These are phyloP conservation scores for Gallinago media DNA, from an alignment of 2,113 vertebrate species.

Conservation along the genomic window DNA sequence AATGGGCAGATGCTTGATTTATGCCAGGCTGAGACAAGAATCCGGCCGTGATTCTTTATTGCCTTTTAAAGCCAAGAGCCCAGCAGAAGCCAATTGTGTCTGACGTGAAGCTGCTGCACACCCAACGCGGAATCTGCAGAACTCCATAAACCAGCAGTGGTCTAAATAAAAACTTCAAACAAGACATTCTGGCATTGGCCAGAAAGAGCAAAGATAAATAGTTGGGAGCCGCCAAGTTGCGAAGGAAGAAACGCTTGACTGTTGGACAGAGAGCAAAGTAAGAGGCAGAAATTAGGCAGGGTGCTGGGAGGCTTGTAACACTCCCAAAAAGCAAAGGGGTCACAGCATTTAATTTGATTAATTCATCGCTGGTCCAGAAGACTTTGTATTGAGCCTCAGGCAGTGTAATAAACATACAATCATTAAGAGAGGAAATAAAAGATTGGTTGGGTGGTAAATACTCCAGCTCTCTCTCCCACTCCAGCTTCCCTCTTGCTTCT, in stretches of 20 bases:
- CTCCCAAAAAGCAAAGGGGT: slow-evolving; percentile 64
- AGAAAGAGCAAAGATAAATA: slow-evolving; percentile 67
- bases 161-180: slow-evolving; percentile 73
- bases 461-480: background rate
- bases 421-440: slow-evolving; percentile 60
- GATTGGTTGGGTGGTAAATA: slow-evolving; percentile 45
- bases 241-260: slow-evolving; percentile 35
- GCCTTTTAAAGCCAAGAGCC: slow-evolving; percentile 64
- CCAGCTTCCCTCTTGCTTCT: slow-evolving; percentile 2
- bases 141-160: slow-evolving; percentile 60
- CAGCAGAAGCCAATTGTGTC: slow-evolving; percentile 50
- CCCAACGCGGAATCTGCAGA: slow-evolving; percentile 57
- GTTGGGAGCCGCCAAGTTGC: slow-evolving; percentile 19
- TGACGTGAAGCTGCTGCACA: slow-evolving; percentile 41
- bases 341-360: slow-evolving; percentile 74
- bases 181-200: slow-evolving; percentile 45
- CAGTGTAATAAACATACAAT: slow-evolving; percentile 55
- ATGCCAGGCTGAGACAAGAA: background rate
- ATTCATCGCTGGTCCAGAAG: slow-evolving; percentile 55
- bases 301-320: slow-evolving; percentile 17
- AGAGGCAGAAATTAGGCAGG: slow-evolving; percentile 45
- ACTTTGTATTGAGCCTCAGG: slow-evolving; percentile 45
- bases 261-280: slow-evolving; percentile 58
- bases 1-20: background rate
- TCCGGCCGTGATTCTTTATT: background rate